These are phyloP conservation scores for Ceyx melanurus DNA, from an alignment of 2,113 vertebrate genomes.

Conservation along the genomic window DNA sequence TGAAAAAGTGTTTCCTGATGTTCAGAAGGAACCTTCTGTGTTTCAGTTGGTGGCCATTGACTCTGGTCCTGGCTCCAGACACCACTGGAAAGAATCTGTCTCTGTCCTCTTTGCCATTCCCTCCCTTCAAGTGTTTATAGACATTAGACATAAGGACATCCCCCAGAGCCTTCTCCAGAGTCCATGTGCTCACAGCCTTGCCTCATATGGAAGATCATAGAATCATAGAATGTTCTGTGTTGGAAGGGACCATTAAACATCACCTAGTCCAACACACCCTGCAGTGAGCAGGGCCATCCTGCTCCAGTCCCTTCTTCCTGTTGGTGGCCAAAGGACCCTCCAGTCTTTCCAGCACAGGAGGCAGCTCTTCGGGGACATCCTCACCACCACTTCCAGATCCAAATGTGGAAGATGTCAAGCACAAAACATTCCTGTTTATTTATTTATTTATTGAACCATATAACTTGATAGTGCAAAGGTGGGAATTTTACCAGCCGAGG, in stretches of 20 bases:
- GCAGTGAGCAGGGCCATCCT: not conserved
- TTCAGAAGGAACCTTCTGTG: not conserved
- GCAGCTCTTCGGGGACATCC: not conserved
- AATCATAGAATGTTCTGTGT: not conserved
- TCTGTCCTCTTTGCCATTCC: not conserved
- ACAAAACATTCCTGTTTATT: not conserved
- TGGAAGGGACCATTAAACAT: not conserved
- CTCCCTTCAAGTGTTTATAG: not conserved
- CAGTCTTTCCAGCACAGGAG: not conserved
- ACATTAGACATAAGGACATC: not conserved
- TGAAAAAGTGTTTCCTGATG: not conserved
- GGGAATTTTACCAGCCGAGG: not conserved
- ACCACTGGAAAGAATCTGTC: not conserved
- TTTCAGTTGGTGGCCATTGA: not conserved
- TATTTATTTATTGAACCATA: not conserved
- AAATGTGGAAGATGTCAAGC: not conserved
- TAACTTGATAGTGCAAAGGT: rapidly evolving
- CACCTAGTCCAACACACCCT: not conserved
- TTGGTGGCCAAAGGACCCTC: not conserved
- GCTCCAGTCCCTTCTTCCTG: not conserved
- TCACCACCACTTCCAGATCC: not conserved
- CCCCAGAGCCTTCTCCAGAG: too few relatives aligned
- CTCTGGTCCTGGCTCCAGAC: not conserved
- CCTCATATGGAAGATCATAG: not conserved
- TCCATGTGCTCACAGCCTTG: not conserved